Evolutionary conservation across 2,113 vertebrate genomes (phyloP), one percentile per base, ranked within the genome.

Genomic region (Chiloscyllium plagiosum): DNA sequence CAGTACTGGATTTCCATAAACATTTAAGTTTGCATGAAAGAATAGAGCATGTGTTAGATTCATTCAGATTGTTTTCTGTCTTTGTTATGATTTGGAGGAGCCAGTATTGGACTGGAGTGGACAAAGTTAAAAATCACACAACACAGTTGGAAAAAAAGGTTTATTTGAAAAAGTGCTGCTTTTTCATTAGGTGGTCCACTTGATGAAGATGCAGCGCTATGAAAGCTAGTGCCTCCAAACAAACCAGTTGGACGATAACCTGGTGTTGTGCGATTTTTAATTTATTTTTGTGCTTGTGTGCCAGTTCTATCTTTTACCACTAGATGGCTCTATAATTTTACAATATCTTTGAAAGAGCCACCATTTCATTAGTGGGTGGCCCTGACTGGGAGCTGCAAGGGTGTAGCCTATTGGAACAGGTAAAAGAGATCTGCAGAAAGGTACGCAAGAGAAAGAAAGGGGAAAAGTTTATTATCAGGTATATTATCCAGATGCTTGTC

Each of bases 301-400:
- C 12, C 56, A 33, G n/a, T 90, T 66, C 56, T 33, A 92, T 66
- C 56, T 66, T 33, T 37, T 33, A 33, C 56, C 89, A 92, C 89
- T 37, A 92, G 89, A 92, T 92, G 89, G 89, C 61, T 65, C 56
- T n/a, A 66, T n/a, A 92, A 92, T 33, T 93, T 92, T 93, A 93
- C 37, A 4, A 92, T 92, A 33, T 5, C 61, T n/a, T 93, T 24
- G 2, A 22, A 19, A 20, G 33, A 93, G 61, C 89, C 15, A 20
- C 66, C 33, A 0, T 22, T 93, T 66, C 37, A 4, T 33, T 37
- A n/a, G 61, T 5, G 17, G 29, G 56, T 61, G 56, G 56, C 56
- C 52, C n/a, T 92, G 15, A 19, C 17, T n/a, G 15, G 22, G 8
- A 15, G 50, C 13, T 92, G 26, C 2, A 65, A 0, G 15, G 61